Evolutionary conservation across 2,797 vertebrate species (phyloP), one percentile per base, ranked within the genome.

Genomic region (Zalophus californianus): DNA sequence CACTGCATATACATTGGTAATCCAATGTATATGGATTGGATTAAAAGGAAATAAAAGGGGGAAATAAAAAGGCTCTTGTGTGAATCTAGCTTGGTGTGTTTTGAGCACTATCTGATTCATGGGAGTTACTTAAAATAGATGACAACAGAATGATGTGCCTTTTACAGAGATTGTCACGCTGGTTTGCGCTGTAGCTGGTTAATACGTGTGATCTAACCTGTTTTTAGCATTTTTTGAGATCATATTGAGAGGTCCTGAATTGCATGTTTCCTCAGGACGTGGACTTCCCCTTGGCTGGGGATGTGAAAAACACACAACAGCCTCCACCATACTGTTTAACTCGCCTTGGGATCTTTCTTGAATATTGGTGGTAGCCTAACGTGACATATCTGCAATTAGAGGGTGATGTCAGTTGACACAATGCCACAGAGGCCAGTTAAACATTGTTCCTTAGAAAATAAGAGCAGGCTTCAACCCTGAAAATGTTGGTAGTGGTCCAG

Each of bases 321-420:
- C 35, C 35, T 54, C 52, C 58, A n/a, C 86, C 20, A 0, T 21
- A 54, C 41, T 64, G 35, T 73, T 94, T 68, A 80, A 20, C 38
- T 29, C 0, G 20, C 70, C 91, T 90, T 78, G 80, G 86, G 96
- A 98, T 98, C 97, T 98, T 98, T 97, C 96, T 94, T 97, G 97
- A 87, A 94, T 82, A 89, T 96, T 93, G 41, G 97, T 96, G 88
- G 54, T 97, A 97, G 98, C 97, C 97, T 98, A 97, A 98, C 64
- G 87, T 96, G 98, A 98, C 98, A 98, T 98, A 97, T 98, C 97
- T 98, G 90, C 97, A 98, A 97, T 98, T 93, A 98, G 98, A 98
- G 94, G 86, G 98, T 98, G 98, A 98, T 98, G 98, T 98, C 98
- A 98, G 98, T 98, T 98, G 98, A 98, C 97, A 98, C 98, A 93